These are phyloP conservation scores for Drosophila paranaensis DNA, from an alignment of 2,888 invertebrate species.

Conservation along the genomic window DNA sequence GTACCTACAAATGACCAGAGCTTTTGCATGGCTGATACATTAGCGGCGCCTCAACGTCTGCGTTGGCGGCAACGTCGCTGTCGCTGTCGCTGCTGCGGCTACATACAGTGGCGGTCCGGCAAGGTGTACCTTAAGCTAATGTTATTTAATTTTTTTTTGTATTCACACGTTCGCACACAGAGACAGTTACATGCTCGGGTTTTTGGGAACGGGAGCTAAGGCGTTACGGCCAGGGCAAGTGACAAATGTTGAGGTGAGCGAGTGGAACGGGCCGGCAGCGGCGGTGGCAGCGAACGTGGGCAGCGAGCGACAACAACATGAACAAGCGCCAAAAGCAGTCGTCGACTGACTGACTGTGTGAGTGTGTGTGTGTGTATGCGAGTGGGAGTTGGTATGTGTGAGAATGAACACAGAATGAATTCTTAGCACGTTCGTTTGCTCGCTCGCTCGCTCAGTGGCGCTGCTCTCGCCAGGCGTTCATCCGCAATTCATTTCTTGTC, in stretches of 20 bases:
- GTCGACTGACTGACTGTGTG: slow-evolving; percentile 1
- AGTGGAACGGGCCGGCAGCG: slow-evolving; percentile 40
- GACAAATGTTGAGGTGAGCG: slow-evolving; percentile 53
- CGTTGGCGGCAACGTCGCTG: slow-evolving; percentile 55
- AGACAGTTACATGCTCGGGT: slow-evolving; percentile 8
- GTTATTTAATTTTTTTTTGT: slow-evolving; percentile 80
- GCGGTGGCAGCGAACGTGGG: slow-evolving; percentile 44
- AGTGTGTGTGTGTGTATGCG: slow-evolving; percentile 13
- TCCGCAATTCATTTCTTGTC: slow-evolving; percentile 52
- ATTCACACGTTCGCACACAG: slow-evolving; percentile 67
- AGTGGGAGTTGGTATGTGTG: slow-evolving; percentile 49
- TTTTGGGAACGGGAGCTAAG: slow-evolving; percentile 19
- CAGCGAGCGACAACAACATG: slow-evolving; percentile 43
- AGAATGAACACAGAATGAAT: slow-evolving; percentile 66
- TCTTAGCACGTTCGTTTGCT: slow-evolving; percentile 11
- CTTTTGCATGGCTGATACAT: slow-evolving; percentile 39
- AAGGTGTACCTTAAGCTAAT: slow-evolving; percentile 77
- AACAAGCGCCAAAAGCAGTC: slow-evolving; percentile 49
- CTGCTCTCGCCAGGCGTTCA: slow-evolving; percentile 39
- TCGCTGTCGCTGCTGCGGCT: slow-evolving; percentile 17
- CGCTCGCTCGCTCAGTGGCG: slow-evolving; percentile 17
- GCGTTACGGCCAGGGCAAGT: slow-evolving; percentile 36
- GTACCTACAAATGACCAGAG: neutral
- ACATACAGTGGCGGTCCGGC: slow-evolving; percentile 70
- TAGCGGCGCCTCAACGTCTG: slow-evolving; percentile 71